Base-by-base conservation (phyloP, 2,797 vertebrate species). In the Odontamblyopus rebecca region DNA sequence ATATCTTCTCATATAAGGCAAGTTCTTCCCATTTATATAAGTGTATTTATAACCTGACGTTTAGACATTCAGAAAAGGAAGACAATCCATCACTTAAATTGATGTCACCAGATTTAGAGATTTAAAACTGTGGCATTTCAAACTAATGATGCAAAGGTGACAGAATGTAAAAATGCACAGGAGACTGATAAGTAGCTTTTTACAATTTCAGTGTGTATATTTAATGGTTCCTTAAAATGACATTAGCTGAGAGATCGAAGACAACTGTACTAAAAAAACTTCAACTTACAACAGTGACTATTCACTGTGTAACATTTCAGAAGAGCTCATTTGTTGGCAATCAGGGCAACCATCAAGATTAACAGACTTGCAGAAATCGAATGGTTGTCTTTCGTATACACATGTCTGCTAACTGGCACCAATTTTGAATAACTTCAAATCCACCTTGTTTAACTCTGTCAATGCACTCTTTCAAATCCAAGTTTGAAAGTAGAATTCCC, bases 11-110 rank as follows among this genome's bases (percentile, higher is more conserved):
- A 23, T 0, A n/a, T 0, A 2, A 23, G 53, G 19, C 23, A 23
- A 29, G 56, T 5, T 62, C 73, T 75, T 54, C 4, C 32, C 32
- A 53, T 13, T 48, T 48, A 48, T 48, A 48, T 16, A 65, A 69
- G 61, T 71, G 56, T 29, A 48, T 48, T 48, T 57, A 57, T 57
- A 57, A 57, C 23, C 9, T 26, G 56, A 57, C 56, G 11, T 26
- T 54, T 54, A 54, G 53, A 54, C 53, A n/a, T 54, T 54, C n/a
- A 23, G 53, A 23, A 54, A 3, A n/a, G 7, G 6, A 19, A 54
- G 53, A 54, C 19, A 9, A 23, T 18, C 59, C 59, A 61, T 61
- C 59, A 61, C 59, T 30, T 30, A 30, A 61, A 61, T 30, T 32
- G 59, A 61, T 30, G 59, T 30, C 59, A 61, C 29, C 9, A 32